Conservation (phyloP, 2,797 vertebrate species). For the Bucorvus abyssinicus region DNA sequence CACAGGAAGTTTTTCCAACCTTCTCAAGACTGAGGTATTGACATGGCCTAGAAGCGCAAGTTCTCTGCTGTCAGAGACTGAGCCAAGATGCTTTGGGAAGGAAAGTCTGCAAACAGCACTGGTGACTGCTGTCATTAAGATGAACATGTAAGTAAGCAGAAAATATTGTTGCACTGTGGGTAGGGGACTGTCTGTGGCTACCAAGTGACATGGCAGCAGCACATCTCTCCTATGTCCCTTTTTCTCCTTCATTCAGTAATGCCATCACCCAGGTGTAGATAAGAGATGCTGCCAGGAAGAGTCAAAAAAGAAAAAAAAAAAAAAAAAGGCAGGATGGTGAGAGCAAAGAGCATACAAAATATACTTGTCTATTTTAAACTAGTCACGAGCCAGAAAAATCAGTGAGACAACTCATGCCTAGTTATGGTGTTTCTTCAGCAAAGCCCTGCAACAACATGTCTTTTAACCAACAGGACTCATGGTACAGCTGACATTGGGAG, state of each 20-base stretch:
- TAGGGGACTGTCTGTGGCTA: background rate
- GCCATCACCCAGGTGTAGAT: background rate
- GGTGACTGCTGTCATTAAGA: background rate
- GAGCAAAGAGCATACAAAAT: background rate
- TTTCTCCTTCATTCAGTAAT: background rate
- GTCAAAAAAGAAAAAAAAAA: background rate
- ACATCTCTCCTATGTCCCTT: background rate
- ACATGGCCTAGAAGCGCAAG: accelerated
- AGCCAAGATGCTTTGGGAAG: background rate
- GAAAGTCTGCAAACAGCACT: background rate
- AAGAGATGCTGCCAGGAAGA: background rate
- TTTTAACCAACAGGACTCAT: background rate
- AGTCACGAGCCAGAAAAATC: background rate
- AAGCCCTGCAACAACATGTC: background rate
- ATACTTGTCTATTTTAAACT: background rate
- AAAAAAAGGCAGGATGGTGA: background rate
- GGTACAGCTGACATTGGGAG: background rate
- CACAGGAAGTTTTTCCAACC: background rate
- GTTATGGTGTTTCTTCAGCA: background rate
- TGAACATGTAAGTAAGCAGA: background rate
- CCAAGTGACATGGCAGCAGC: background rate
- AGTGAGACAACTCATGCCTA: background rate
- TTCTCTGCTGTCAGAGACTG: background rate
- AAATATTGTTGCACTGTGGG: background rate
- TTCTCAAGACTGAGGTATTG: background rate